Evolutionary conservation across 2,113 vertebrate genomes (phyloP).

Genomic region (Archocentrus centrarchus): DNA sequence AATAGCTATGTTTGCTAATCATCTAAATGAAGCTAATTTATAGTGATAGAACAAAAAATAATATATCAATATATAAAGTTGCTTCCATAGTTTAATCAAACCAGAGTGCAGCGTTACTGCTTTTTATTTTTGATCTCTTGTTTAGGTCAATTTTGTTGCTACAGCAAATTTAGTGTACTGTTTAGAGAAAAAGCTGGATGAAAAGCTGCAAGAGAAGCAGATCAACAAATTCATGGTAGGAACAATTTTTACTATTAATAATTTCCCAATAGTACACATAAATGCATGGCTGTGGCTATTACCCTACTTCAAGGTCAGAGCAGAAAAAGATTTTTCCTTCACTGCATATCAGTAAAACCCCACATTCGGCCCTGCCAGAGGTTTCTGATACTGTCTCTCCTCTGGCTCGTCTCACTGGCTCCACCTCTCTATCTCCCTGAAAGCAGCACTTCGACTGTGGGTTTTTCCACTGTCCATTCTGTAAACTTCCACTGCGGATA

Average conservation of each 20-base stretch:
- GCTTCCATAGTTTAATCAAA: background rate
- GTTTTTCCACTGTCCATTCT: conserved; percentile 74
- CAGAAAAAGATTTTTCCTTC: background rate
- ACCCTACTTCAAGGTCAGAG: background rate
- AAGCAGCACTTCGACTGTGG: conserved; percentile 50
- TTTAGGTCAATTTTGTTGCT: background rate
- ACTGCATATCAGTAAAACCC: background rate
- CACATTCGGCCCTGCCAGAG: background rate
- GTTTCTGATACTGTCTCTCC: background rate
- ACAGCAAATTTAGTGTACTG: background rate
- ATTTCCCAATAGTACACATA: background rate
- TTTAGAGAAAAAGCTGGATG: no score
- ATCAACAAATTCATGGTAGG: background rate
- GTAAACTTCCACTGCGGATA: conserved; percentile 75
- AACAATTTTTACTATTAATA: background rate
- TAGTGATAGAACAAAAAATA: no score
- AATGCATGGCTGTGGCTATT: background rate
- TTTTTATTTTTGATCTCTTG: no score
- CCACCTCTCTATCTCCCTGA: conserved; percentile 23
- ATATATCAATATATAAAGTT: background rate
- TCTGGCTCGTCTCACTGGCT: background rate
- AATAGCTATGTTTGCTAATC: no score
- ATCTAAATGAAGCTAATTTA: no score
- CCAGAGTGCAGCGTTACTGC: no score
- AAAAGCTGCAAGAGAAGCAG: background rate